Conservation (phyloP, 2,113 vertebrate species). For the Neomonachus schauinslandi region DNA sequence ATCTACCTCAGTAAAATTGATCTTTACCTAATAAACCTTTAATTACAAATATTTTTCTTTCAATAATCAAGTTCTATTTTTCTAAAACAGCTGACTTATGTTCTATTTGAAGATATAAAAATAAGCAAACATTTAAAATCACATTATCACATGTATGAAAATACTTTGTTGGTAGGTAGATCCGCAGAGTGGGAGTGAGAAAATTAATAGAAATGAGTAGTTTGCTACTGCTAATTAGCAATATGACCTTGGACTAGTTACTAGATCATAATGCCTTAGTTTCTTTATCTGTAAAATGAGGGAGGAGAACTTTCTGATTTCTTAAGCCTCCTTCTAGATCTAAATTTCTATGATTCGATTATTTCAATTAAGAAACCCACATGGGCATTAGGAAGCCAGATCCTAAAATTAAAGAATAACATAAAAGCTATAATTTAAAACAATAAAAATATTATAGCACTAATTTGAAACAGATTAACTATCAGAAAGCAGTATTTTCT, state of each 20-base stretch:
- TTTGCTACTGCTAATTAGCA: constrained; percentile 14
- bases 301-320: constrained; percentile 27
- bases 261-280: constrained; percentile 2
- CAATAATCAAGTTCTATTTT: constrained; percentile 37
- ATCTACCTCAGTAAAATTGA: constrained; percentile 49
- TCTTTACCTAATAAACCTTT: constrained; percentile 43
- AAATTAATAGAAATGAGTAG: background rate
- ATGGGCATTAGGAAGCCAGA: constrained; percentile 36
- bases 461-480: constrained; percentile 13
- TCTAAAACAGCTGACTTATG: constrained; percentile 46
- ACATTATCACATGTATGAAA: background rate
- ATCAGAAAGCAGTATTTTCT: constrained; percentile 34
- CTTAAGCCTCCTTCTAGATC: constrained; percentile 9
- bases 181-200: background rate
- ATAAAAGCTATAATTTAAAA: constrained; percentile 8
- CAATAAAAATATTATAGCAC: background rate
- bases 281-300: constrained; percentile 60
- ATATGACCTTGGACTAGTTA: constrained; percentile 17
- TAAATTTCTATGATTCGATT: constrained; percentile 31
- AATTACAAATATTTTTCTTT: constrained; percentile 7
- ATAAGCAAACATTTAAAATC: constrained; percentile 60
- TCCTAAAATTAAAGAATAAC: background rate
- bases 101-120: constrained; percentile 33
- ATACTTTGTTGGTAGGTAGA: background rate
- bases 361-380: constrained; percentile 47